Evolutionary conservation across 2,797 vertebrate genomes (phyloP).

Genomic region (Mus minutoides): DNA sequence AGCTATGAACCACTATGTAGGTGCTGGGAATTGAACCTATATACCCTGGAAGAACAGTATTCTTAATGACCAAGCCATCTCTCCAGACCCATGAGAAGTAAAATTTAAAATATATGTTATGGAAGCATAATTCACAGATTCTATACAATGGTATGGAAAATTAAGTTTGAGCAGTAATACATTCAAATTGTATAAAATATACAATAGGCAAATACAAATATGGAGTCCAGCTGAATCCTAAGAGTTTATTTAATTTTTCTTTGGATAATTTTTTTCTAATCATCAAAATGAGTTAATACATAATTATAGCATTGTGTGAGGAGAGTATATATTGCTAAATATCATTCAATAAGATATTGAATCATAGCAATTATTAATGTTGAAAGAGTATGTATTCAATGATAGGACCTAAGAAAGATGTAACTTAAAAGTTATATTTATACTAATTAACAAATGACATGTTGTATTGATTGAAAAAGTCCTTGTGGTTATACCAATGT

Average conservation of each 20-base stretch:
- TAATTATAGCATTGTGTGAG: not conserved
- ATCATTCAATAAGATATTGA: not conserved
- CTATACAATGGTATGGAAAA: not conserved
- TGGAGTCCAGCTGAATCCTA: not conserved
- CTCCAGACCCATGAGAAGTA: not conserved
- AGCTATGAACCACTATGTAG: not conserved
- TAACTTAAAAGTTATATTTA: not conserved
- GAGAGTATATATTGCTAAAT: not conserved
- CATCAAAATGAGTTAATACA: not conserved
- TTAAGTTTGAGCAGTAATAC: not conserved
- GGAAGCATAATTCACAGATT: not conserved
- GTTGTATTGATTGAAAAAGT: too few species aligned
- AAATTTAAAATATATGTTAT: not conserved
- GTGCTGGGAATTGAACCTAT: too few species aligned
- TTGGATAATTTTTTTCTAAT: not conserved
- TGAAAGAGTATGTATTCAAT: not conserved
- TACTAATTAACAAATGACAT: not conserved
- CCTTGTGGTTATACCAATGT: too few species aligned
- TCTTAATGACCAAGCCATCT: not conserved
- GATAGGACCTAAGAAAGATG: not conserved
- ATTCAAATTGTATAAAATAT: not conserved
- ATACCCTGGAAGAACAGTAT: too few species aligned
- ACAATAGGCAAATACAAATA: not conserved
- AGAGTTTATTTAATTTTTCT: not conserved
- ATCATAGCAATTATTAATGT: not conserved